Conservation (phyloP, 2,888 invertebrate genomes). For the Taenaris catops region DNA sequence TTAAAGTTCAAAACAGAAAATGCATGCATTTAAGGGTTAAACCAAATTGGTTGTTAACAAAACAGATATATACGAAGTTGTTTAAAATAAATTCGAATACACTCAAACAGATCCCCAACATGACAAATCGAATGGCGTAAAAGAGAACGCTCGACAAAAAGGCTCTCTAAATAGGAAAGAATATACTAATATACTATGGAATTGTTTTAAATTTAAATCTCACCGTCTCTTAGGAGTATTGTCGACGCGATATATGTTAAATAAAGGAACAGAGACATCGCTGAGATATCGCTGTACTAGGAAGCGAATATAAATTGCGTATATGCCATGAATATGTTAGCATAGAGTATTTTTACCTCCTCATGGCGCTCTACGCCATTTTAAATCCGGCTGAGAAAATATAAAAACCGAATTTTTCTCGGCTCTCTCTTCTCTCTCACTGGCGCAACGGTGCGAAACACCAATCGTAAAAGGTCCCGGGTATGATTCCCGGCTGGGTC, state of each 20-base stretch:
- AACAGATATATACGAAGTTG: too few species aligned
- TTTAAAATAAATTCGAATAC: too few species aligned
- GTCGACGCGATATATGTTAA: conserved; percentile 41
- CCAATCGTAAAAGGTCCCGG: too few species aligned
- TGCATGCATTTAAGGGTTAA: too few species aligned
- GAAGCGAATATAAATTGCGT: conserved; percentile 67
- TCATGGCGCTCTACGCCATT: conserved; percentile 15
- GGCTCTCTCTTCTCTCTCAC: too few species aligned
- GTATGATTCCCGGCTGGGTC: too few species aligned
- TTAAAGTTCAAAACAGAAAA: too few species aligned
- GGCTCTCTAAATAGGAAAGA: conserved; percentile 20
- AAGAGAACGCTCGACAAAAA: conserved; percentile 17
- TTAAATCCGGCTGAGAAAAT: conserved; percentile 12
- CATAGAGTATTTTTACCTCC: conserved; percentile 17
- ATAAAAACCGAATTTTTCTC: conserved; percentile 8
- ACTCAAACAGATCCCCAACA: conserved; percentile 8
- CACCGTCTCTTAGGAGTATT: conserved; percentile 23
- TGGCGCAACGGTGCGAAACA: too few species aligned
- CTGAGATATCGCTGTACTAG: conserved; percentile 44
- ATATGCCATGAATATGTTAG: conserved; percentile 55
- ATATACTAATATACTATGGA: conserved; percentile 24
- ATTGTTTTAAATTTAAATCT: conserved; percentile 47
- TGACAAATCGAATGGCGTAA: conserved; percentile 16
- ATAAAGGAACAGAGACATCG: conserved; percentile 46
- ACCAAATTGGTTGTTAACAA: too few species aligned